Percentiles rank a stretch among this genome's conserved stretches.
Evolutionary conservation across 2,113 vertebrate genomes (phyloP).

Genomic region (Rafetus swinhoei): DNA sequence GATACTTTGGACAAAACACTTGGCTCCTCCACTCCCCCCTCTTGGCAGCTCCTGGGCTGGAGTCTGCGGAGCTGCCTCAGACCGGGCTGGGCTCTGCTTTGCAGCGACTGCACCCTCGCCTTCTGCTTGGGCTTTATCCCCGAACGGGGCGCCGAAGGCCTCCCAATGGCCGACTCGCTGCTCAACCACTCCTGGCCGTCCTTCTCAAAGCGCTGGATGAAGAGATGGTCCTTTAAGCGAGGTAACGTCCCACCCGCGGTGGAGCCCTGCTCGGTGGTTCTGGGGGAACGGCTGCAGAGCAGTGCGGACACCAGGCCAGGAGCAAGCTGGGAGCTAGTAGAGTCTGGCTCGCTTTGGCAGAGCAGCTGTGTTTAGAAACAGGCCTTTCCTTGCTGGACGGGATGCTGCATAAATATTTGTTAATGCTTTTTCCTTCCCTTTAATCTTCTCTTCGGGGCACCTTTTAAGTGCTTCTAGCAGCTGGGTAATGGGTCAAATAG

Average conservation of each 20-base stretch:
- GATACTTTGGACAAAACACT: constrained; percentile 70
- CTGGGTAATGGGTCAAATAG: constrained; percentile 46
- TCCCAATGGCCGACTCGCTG: constrained; percentile 87
- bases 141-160: neutral
- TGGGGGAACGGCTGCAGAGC: neutral
- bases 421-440: neutral
- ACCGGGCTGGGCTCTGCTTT: constrained; percentile 23
- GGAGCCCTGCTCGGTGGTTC: neutral
- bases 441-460: neutral
- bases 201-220: constrained; percentile 96
- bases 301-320: rapidly evolving
- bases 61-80: constrained; percentile 64
- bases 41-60: constrained; percentile 63
- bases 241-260: constrained; percentile 75
- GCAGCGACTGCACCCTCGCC: neutral
- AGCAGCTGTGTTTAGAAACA: neutral
- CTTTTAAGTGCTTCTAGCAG: neutral
- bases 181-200: constrained; percentile 98
- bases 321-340: neutral
- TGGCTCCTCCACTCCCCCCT: constrained; percentile 70
- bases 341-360: rapidly evolving
- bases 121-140: neutral
- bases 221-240: constrained; percentile 95
- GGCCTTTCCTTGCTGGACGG: rapidly evolving
- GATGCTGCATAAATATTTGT: rapidly evolving